Conservation (phyloP, 2,797 vertebrate species). For the Intellagama lesueurii region DNA sequence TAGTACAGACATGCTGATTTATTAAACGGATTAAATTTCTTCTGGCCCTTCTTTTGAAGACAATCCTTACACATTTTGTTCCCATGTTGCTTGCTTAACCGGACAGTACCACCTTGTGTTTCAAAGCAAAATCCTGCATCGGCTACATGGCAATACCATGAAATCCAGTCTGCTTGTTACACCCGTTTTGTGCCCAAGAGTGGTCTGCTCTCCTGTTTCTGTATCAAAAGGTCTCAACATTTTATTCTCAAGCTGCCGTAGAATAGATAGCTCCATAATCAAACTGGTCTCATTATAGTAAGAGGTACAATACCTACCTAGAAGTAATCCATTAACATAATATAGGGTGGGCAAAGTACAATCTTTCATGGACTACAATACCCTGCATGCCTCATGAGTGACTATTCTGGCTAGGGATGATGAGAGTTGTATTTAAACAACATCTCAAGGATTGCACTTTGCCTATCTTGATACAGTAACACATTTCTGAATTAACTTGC, state of each 20-base stretch:
- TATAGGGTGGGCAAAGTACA: background rate
- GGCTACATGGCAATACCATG: background rate
- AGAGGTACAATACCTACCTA: background rate
- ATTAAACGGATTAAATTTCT: slow-evolving; percentile 47
- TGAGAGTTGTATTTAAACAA: no score
- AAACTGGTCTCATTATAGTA: background rate
- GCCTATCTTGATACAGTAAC: background rate
- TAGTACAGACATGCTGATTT: slow-evolving; percentile 8
- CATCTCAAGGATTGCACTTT: no score
- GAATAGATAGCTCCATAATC: background rate
- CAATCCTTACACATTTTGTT: slow-evolving; percentile 23
- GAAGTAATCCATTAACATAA: background rate
- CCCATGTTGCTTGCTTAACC: slow-evolving; percentile 17
- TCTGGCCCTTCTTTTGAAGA: slow-evolving; percentile 35
- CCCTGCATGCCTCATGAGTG: no score
- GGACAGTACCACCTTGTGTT: slow-evolving; percentile 23
- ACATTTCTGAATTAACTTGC: background rate
- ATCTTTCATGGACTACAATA: no score
- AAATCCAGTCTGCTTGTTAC: slow-evolving; percentile 28
- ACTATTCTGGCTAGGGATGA: no score
- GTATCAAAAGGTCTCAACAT: background rate
- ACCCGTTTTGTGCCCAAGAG: slow-evolving; percentile 18
- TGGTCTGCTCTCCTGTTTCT: background rate
- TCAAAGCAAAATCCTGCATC: background rate
- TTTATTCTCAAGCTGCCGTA: background rate